Conservation (phyloP, 1,140 invertebrate species). For the Hyles euphorbiae region DNA sequence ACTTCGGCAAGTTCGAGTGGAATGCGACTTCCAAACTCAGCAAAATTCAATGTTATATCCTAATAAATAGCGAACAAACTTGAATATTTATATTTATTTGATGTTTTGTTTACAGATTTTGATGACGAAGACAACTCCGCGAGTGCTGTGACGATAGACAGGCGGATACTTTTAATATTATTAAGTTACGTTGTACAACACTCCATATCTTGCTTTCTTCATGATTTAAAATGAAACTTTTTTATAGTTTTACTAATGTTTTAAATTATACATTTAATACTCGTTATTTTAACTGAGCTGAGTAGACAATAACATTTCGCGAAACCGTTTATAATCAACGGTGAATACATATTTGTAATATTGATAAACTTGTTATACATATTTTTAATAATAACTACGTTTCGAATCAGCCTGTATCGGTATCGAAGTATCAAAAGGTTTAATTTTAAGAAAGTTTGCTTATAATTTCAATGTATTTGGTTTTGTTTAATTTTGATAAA, state of each 20-base stretch:
- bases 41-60: no score
- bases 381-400: no score
- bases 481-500: background rate
- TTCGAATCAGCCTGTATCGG: no score
- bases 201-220: constrained; percentile 32
- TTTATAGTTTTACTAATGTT: constrained; percentile 6
- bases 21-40: no score
- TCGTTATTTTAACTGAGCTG: constrained; percentile 26
- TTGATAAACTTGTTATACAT: no score
- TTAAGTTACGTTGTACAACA: constrained; percentile 30
- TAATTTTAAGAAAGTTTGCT: no score
- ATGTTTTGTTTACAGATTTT: constrained; percentile 44
- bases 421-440: no score
- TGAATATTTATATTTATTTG: background rate
- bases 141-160: constrained; percentile 23
- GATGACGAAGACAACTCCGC: constrained; percentile 46
- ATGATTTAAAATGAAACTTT: constrained; percentile 22
- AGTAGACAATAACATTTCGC: constrained; percentile 46
- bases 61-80: no score
- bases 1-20: no score
- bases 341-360: background rate
- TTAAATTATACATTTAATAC: background rate
- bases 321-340: background rate
- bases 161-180: constrained; percentile 27
- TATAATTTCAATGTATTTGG: background rate